phyloP scores from a whole-genome alignment of 2,113 vertebrate genomes.

The Chlamydotis undulata region DNA sequence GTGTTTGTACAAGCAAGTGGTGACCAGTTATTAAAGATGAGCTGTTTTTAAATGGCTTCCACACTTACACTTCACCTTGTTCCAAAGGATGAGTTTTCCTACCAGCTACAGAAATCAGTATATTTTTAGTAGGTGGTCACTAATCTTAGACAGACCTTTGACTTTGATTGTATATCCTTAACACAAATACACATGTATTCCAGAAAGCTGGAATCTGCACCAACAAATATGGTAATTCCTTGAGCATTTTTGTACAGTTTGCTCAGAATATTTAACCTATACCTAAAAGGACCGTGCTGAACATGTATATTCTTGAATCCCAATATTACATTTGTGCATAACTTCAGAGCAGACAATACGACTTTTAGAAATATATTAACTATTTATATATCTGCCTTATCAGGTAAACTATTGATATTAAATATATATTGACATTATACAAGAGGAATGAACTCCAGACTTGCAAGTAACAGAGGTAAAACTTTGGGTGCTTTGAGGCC shows the following conservation, averaged over 20 bases:
- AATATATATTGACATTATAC: neutral
- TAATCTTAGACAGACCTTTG: neutral
- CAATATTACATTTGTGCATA: neutral
- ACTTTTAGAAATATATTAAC: neutral
- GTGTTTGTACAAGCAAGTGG: neutral
- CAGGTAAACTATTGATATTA: neutral
- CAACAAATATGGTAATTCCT: neutral
- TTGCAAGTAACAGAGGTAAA: neutral
- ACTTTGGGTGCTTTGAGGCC: neutral
- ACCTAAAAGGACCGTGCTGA: neutral
- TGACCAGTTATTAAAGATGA: neutral
- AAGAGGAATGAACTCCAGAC: neutral
- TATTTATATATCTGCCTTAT: neutral
- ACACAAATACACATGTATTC: neutral
- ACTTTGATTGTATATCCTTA: neutral
- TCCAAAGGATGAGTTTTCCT: neutral
- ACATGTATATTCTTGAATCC: neutral
- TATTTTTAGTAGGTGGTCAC: neutral
- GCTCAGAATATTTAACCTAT: neutral
- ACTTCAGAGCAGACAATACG: neutral
- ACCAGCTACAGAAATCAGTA: neutral
- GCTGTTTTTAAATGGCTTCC: neutral
- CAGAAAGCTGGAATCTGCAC: neutral
- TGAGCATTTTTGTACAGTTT: neutral
- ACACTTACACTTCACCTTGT: neutral